Base-by-base conservation (phyloP, 2,888 invertebrate genomes). In the Dasysyrphus tricinctus region DNA sequence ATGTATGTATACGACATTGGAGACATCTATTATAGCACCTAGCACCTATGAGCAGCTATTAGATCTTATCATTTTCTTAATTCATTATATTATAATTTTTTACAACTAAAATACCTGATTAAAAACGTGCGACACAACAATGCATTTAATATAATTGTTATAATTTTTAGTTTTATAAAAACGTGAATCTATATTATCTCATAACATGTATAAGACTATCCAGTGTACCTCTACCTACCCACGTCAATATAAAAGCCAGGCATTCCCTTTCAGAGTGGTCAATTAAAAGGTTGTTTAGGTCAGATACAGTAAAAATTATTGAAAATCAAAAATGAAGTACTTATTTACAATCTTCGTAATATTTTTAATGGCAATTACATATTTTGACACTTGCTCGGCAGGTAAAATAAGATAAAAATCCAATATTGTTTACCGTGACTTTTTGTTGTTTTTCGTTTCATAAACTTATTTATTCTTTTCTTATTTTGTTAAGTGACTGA, bases 401-500 rank as follows among this genome's bases (percentile, higher is more conserved):
- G 73, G 84, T 85, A 80, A n/a, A n/a, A 49, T 63, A 24, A 11
- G n/a, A 24, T 16, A 6, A 2, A 14, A 3, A 32, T 5, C 11
- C 44, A 16, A 5, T 37, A 5, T 37, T 5, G 3, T 34, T 69
- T 29, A 37, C 1, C 12, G 37, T 12, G 0, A 16, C 4, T 34
- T n/a, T 57, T 11, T 19, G 9, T 19, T 8, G 2, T 1, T 12
- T 19, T 51, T 12, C 5, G 12, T 24, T 47, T 47, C 8, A n/a
- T 47, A 7, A 14, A 44, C 19, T 59, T 39, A 0, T 12, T 14
- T 16, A 1, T n/a, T 12, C 19, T 37, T 1, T 19, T 61, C 3
- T 69, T 14, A 39, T 44, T 19, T 39, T 16, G 9, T 32, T 1
- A 59, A 89, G 91, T 67, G 9, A 88, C 88, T 14, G 89, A 91